Conservation (phyloP, 2,888 invertebrate species). For the Nezara viridula region DNA sequence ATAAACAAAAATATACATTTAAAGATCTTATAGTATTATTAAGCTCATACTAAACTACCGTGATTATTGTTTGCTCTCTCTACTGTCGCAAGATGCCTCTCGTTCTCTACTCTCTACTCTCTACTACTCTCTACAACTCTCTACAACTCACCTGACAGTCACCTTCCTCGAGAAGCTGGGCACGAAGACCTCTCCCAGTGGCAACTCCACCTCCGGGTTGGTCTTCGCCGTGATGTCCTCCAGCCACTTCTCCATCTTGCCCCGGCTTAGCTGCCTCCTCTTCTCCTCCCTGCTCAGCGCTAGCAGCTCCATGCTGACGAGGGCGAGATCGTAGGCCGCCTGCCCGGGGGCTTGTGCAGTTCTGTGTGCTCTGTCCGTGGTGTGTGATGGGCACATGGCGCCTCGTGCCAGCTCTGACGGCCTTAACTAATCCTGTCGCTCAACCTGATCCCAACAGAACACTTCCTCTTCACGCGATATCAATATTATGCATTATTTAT, state of each 20-base stretch:
- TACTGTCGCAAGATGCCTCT: too few relatives aligned
- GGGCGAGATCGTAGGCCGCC: conserved; percentile 50
- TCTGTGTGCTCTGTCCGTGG: neutral
- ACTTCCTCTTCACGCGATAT: neutral
- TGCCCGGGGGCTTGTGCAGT: neutral
- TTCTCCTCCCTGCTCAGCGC: conserved; percentile 58
- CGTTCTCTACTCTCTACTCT: too few relatives aligned
- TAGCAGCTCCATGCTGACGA: conserved; percentile 61
- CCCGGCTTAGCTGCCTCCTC: conserved; percentile 40
- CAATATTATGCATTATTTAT: neutral
- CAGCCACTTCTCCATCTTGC: conserved; percentile 59
- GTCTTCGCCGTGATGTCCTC: conserved; percentile 57
- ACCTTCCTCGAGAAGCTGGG: conserved; percentile 52
- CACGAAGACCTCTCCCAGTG: neutral
- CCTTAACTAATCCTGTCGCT: conserved; percentile 24
- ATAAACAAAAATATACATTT: too few relatives aligned
- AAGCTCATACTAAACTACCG: too few relatives aligned
- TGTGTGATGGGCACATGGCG: neutral
- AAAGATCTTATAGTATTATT: too few relatives aligned
- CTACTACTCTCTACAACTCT: neutral
- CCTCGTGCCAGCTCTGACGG: neutral
- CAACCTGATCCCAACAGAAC: neutral
- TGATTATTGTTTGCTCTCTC: too few relatives aligned
- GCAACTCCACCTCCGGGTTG: neutral
- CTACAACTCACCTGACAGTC: neutral